Conservation (phyloP, 2,797 vertebrate species). For the Dipus sagitta region DNA sequence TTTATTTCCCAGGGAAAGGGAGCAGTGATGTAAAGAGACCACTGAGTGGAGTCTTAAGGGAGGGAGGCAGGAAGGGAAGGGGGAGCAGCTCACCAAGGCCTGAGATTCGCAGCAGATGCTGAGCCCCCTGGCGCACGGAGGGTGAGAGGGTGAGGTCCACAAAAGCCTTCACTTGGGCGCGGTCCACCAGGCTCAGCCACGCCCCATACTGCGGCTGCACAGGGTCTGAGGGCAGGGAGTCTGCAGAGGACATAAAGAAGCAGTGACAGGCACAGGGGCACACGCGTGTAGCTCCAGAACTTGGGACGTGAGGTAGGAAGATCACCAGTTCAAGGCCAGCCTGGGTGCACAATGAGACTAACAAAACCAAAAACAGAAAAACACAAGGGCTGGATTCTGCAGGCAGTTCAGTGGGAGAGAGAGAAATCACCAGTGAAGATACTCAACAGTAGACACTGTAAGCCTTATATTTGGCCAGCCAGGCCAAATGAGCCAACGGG, state of each 20-base stretch:
- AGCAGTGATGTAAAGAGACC: neutral
- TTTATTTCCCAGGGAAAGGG: neutral
- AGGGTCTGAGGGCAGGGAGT: conserved; percentile 92
- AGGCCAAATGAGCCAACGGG: too few relatives aligned
- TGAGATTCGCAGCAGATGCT: conserved; percentile 95
- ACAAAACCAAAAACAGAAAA: too few relatives aligned
- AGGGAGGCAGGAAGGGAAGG: neutral
- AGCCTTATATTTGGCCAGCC: too few relatives aligned
- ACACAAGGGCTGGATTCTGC: too few relatives aligned
- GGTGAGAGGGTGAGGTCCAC: conserved; percentile 94
- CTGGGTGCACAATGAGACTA: neutral
- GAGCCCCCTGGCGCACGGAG: conserved; percentile 94
- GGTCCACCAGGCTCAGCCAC: conserved; percentile 96
- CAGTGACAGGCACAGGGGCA: neutral
- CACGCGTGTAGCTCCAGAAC: too few relatives aligned
- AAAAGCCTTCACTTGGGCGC: conserved; percentile 95
- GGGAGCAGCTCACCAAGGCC: conserved; percentile 91
- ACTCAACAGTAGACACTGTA: too few relatives aligned
- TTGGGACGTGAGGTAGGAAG: neutral
- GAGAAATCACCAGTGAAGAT: too few relatives aligned
- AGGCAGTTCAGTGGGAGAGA: too few relatives aligned
- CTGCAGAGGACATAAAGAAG: conserved; percentile 80
- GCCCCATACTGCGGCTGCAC: conserved; percentile 95
- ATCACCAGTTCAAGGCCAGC: neutral
- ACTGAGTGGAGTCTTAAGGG: neutral